These are phyloP conservation scores for Sesia bembeciformis DNA, from an alignment of 2,888 invertebrate species.

Conservation along the genomic window DNA sequence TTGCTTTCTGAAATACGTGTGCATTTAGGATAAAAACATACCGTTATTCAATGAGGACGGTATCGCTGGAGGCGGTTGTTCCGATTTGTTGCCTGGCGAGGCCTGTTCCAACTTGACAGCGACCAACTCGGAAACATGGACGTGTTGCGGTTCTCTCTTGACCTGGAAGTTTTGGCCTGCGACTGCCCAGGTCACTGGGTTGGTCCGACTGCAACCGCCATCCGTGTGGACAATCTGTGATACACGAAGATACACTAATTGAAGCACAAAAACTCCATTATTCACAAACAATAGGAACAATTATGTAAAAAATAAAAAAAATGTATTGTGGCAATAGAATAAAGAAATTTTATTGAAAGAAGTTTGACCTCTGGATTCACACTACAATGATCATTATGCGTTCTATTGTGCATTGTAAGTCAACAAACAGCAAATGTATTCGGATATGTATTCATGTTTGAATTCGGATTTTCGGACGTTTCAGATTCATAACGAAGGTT, in stretches of 20 bases:
- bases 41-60: conserved; percentile 63
- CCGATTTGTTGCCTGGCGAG: conserved; percentile 76
- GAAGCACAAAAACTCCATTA: no score
- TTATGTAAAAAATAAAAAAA: background rate
- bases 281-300: background rate
- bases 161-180: conserved; percentile 69
- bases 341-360: background rate
- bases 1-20: no score
- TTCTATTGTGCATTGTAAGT: no score
- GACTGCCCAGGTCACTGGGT: conserved; percentile 79
- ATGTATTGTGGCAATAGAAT: background rate
- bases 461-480: no score
- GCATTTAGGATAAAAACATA: conserved; percentile 10
- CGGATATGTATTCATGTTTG: no score
- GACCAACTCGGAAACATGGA: conserved; percentile 75
- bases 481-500: no score
- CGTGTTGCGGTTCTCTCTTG: conserved; percentile 77
- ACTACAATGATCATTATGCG: no score
- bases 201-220: conserved; percentile 80
- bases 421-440: no score
- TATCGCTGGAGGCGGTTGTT: conserved; percentile 50
- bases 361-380: no score
- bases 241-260: no score
- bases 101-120: conserved; percentile 79
- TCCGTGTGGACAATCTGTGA: conserved; percentile 60